Conservation (phyloP, 1,140 invertebrate species). For the Babylonia areolata region DNA sequence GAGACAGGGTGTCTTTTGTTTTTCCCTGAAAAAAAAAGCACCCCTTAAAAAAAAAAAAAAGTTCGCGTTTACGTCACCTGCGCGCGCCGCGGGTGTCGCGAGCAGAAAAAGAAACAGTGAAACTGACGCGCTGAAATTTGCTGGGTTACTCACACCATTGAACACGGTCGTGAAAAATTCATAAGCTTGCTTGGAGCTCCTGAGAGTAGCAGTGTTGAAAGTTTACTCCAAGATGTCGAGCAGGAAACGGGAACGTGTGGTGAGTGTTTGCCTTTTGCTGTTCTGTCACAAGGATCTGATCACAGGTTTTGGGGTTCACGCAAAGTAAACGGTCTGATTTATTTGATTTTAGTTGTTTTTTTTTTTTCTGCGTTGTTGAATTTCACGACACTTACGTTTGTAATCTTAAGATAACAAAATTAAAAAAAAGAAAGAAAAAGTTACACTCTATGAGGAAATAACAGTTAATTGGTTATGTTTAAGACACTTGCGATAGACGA, state of each 20-base stretch:
- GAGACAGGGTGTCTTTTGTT: not conserved
- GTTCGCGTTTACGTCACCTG: not conserved
- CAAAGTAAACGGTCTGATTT: no score
- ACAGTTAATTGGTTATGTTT: no score
- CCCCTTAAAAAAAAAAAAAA: not conserved
- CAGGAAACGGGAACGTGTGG: constrained; percentile 29
- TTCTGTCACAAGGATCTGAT: no score
- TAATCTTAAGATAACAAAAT: no score
- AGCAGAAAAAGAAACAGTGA: not conserved
- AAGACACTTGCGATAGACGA: no score
- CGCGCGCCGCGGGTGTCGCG: not conserved
- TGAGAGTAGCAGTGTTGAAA: not conserved
- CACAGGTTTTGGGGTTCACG: no score
- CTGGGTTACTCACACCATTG: not conserved
- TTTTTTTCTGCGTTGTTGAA: no score
- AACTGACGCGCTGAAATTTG: not conserved
- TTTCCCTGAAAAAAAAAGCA: not conserved
- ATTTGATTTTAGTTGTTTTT: no score
- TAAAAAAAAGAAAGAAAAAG: no score
- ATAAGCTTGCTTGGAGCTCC: not conserved
- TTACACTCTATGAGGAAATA: no score
- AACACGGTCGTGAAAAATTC: constrained; percentile 25
- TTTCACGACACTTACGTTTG: no score
- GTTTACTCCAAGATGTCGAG: constrained; percentile 18
- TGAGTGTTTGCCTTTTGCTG: constrained; percentile 11